Conservation (phyloP, 2,888 invertebrate genomes). For the Leptinotarsa peninsularis region DNA sequence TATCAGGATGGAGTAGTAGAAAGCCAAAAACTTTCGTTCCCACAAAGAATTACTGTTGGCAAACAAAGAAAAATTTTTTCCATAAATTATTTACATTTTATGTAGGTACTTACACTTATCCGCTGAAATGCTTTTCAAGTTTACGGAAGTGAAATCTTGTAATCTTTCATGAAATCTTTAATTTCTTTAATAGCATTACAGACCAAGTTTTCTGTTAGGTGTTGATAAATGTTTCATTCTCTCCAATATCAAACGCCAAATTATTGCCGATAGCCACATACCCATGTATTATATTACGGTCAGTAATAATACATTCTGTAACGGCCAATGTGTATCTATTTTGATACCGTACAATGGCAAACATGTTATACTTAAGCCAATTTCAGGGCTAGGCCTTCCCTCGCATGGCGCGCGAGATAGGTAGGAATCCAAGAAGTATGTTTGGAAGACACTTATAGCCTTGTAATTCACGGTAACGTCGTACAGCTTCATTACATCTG, state of each 20-base stretch:
- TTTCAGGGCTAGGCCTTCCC: slow-evolving; percentile 43
- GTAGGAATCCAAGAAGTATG: slow-evolving; percentile 59
- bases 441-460: slow-evolving; percentile 63
- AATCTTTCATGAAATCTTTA: no score
- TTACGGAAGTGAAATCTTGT: no score
- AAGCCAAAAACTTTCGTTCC: no score
- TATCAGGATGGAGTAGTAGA: no score
- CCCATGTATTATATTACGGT: not conserved
- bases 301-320: slow-evolving; percentile 22
- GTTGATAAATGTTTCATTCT: not conserved
- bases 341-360: slow-evolving; percentile 24
- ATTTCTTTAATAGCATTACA: not conserved
- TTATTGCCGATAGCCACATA: slow-evolving; percentile 2
- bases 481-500: slow-evolving; percentile 62
- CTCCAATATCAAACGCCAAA: not conserved
- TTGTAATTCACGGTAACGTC: slow-evolving; percentile 64
- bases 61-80: no score
- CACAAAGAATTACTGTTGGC: no score
- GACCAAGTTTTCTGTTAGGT: not conserved
- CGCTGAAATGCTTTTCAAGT: no score
- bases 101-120: no score
- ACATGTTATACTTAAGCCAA: slow-evolving; percentile 23
- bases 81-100: no score
- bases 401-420: slow-evolving; percentile 45
- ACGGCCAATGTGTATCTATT: slow-evolving; percentile 22